Conservation (phyloP, 1,140 invertebrate species). For the Drosophila ironensis region DNA sequence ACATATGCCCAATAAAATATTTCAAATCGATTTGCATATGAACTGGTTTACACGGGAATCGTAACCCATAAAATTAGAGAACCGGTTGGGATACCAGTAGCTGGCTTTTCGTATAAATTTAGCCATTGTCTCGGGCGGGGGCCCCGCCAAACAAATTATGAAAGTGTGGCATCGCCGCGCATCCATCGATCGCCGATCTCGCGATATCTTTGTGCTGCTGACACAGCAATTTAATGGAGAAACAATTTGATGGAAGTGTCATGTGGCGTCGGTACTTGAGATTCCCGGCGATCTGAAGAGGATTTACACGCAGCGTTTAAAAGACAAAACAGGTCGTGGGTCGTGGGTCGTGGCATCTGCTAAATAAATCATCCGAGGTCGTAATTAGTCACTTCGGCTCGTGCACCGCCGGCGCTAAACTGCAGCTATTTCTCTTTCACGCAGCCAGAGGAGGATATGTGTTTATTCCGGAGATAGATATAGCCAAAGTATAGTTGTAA, state of each 20-base stretch:
- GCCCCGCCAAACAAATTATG: slow-evolving; percentile 25
- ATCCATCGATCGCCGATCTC: slow-evolving; percentile 49
- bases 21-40: slow-evolving; percentile 24
- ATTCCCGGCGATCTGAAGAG: background rate
- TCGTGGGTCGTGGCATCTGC: slow-evolving; percentile 51
- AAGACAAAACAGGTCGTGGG: slow-evolving; percentile 36
- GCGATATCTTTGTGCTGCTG: slow-evolving; percentile 32
- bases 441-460: background rate
- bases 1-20: slow-evolving; percentile 23
- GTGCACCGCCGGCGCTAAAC: slow-evolving; percentile 69
- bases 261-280: slow-evolving; percentile 23
- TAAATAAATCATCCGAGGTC: slow-evolving; percentile 76
- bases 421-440: slow-evolving; percentile 69
- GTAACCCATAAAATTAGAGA: slow-evolving; percentile 21
- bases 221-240: slow-evolving; percentile 25
- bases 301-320: slow-evolving; percentile 39
- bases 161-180: slow-evolving; percentile 39
- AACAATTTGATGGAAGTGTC: slow-evolving; percentile 19
- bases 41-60: slow-evolving; percentile 23
- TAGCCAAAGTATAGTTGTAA: slow-evolving; percentile 54
- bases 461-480: slow-evolving; percentile 13
- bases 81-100: slow-evolving; percentile 53
- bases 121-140: slow-evolving; percentile 25
- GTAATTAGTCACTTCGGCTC: slow-evolving; percentile 74
- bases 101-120: slow-evolving; percentile 63